A percentile compares a stretch with the other conserved stretches of the same genome.
Evolutionary conservation across 1,140 invertebrate genomes (phyloP).

Genomic region (Phocides pigmalion): DNA sequence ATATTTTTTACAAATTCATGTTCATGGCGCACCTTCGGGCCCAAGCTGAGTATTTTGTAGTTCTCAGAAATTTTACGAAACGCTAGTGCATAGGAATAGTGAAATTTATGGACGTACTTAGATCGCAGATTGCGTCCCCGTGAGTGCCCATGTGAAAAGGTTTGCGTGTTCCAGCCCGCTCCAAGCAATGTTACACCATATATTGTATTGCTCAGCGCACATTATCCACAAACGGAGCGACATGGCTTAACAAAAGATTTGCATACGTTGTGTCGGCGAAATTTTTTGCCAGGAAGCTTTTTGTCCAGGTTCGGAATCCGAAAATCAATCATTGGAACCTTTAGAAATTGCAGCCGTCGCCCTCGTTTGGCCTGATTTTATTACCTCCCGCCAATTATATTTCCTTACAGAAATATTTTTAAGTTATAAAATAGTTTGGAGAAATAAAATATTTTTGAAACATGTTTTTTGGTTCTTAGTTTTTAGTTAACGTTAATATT

Average conservation of each 20-base stretch:
- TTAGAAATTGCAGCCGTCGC: conserved; percentile 31
- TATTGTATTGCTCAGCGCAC: neutral
- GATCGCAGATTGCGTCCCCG: conserved; percentile 43
- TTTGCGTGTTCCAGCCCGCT: conserved; percentile 8
- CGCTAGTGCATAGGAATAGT: conserved; percentile 37
- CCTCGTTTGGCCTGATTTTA: conserved; percentile 23
- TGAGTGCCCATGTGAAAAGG: conserved; percentile 38
- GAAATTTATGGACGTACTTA: conserved; percentile 48
- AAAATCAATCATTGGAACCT: conserved; percentile 52
- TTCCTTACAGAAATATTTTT: conserved; percentile 7
- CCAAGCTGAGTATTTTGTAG: conserved; percentile 10
- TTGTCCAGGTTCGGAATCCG: conserved; percentile 44
- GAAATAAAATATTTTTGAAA: neutral
- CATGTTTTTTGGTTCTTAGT: too few relatives aligned
- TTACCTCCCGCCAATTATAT: conserved; percentile 27
- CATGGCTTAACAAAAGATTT: conserved; percentile 48
- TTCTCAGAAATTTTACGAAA: conserved; percentile 39
- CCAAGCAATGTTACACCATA: conserved; percentile 5
- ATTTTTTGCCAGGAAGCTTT: conserved; percentile 49
- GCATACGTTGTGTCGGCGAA: conserved; percentile 45
- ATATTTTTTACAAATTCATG: neutral
- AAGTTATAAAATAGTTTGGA: conserved; percentile 5
- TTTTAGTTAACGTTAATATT: too few relatives aligned
- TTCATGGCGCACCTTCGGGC: neutral
- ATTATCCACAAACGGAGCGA: neutral